These are phyloP conservation scores for Melieria omissa DNA, from an alignment of 2,888 invertebrate genomes.

Conservation along the genomic window DNA sequence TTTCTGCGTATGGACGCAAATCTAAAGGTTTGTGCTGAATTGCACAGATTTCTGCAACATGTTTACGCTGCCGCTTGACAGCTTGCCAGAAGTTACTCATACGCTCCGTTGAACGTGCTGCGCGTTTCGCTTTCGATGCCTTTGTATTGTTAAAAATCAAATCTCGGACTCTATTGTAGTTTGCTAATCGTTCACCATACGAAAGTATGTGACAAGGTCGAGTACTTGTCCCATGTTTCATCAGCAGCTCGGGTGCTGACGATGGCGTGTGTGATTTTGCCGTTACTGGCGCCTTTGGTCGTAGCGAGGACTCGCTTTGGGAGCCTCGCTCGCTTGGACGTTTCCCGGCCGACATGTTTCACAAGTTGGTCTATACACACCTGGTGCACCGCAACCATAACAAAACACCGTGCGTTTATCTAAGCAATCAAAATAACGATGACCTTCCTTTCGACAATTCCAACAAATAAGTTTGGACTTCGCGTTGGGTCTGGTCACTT, in stretches of 20 bases:
- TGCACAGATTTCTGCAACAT: constrained; percentile 5
- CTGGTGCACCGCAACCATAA: constrained; percentile 27
- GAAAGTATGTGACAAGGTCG: constrained; percentile 7
- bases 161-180: not conserved
- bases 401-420: constrained; percentile 22
- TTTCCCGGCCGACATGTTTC: constrained; percentile 27
- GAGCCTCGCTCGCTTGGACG: constrained; percentile 24
- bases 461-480: constrained; percentile 6
- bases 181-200: constrained; percentile 17
- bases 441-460: constrained; percentile 32
- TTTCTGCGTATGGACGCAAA: constrained; percentile 18
- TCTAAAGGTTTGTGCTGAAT: constrained; percentile 10
- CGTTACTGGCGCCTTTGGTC: not conserved
- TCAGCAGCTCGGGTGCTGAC: not conserved
- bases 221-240: not conserved
- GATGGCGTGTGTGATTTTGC: not conserved
- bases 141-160: constrained; percentile 1
- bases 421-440: constrained; percentile 29
- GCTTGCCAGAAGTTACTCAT: constrained; percentile 19
- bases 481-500: not conserved
- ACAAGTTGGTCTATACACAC: constrained; percentile 28
- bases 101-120: not conserved
- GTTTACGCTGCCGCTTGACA: constrained; percentile 7
- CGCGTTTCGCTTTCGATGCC: not conserved
- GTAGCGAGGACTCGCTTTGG: constrained; percentile 14